phyloP scores from a whole-genome alignment of 2,113 vertebrate genomes.

The Chamaea fasciata region DNA sequence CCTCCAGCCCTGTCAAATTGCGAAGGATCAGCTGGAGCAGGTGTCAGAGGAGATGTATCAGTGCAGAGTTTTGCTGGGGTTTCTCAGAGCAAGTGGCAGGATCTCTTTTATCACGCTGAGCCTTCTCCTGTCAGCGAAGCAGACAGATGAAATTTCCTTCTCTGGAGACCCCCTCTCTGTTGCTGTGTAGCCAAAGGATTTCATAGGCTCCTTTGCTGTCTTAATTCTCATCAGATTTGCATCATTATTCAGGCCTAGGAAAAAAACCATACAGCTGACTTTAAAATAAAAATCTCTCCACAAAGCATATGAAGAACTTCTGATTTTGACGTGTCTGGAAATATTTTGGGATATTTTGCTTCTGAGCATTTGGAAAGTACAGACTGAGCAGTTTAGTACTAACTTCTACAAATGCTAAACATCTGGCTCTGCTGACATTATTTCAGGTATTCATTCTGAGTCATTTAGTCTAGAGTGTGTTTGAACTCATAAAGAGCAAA shows the following conservation, averaged over 20 bases:
- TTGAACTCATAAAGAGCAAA: not conserved
- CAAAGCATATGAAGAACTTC: not conserved
- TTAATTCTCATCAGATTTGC: conserved; percentile 56
- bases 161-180: conserved; percentile 41
- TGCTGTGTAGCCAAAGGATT: conserved; percentile 59
- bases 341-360: not conserved
- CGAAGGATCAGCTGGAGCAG: conserved; percentile 61
- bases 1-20: conserved; percentile 32
- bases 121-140: conserved; percentile 70
- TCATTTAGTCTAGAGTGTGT: not conserved
- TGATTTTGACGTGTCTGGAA: not conserved
- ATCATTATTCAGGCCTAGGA: not conserved
- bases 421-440: not conserved
- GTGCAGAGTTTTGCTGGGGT: conserved; percentile 9
- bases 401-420: not conserved
- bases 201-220: conserved; percentile 40
- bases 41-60: conserved; percentile 60
- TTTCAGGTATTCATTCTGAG: not conserved
- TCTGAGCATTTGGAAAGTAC: not conserved
- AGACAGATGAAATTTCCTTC: conserved; percentile 68
- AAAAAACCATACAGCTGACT: not conserved
- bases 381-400: not conserved
- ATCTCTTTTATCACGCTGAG: conserved; percentile 72
- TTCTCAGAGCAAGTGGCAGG: conserved; percentile 66
- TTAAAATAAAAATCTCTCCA: not conserved